These are phyloP conservation scores for Etheostoma spectabile DNA, from an alignment of 2,113 vertebrate species.

Conservation along the genomic window DNA sequence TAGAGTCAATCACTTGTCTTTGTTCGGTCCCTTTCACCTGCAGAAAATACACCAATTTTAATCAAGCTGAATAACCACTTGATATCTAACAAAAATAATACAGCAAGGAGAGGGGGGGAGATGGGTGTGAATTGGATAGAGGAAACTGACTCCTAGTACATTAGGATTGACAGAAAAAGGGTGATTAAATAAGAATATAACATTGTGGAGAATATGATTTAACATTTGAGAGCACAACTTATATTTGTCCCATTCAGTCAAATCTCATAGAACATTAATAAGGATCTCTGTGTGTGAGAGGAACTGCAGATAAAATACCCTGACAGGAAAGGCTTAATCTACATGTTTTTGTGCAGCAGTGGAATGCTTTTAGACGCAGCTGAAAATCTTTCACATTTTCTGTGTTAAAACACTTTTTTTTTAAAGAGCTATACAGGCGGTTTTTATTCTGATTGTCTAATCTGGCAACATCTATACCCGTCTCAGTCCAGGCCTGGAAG, in stretches of 20 bases:
- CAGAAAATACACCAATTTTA: slow-evolving; percentile 4
- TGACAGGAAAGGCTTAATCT: background rate
- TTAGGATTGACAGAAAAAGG: background rate
- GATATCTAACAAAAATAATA: background rate
- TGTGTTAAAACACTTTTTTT: background rate
- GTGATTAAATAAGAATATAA: background rate
- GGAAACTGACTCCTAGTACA: background rate
- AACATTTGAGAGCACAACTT: background rate
- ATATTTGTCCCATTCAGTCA: background rate
- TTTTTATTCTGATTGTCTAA: slow-evolving; percentile 12
- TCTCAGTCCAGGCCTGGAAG: slow-evolving; percentile 13
- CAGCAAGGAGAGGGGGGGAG: background rate
- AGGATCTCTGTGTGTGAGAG: background rate
- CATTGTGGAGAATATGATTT: background rate
- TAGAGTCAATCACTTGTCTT: background rate
- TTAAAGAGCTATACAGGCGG: no score
- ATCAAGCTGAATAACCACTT: background rate
- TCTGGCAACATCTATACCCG: slow-evolving; percentile 11
- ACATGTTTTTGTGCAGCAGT: background rate
- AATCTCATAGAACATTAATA: background rate
- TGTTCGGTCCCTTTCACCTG: slow-evolving; percentile 5
- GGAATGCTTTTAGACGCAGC: no score
- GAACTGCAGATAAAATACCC: background rate
- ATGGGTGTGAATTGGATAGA: background rate
- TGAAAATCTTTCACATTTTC: background rate